Conservation (phyloP, 2,113 vertebrate genomes). For the Oncorhynchus tshawytscha region DNA sequence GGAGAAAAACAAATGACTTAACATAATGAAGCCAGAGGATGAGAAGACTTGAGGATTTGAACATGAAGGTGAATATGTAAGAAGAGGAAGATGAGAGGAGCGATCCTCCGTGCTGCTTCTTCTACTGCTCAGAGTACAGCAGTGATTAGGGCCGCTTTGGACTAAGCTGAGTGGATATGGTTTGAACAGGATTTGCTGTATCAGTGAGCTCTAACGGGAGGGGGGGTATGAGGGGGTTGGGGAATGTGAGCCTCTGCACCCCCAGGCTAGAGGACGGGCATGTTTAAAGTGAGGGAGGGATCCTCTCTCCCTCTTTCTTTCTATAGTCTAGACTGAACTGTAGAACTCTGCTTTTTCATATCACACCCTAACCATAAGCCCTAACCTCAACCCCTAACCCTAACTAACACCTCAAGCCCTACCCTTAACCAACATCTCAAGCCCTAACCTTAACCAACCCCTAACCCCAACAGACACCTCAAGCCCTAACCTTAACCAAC, state of each 20-base stretch:
- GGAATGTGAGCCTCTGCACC: background rate
- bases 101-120: conserved; percentile 61
- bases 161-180: conserved; percentile 18
- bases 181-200: conserved; percentile 47
- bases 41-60: background rate
- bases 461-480: too few species aligned
- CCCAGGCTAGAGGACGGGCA: conserved; percentile 5
- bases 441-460: too few species aligned
- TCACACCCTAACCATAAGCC: conserved; percentile 18
- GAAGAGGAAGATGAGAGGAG: conserved; percentile 11
- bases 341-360: conserved; percentile 46
- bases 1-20: conserved; percentile 12
- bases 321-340: conserved; percentile 44
- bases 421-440: too few species aligned
- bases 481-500: too few species aligned
- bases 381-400: background rate
- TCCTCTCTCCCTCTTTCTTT: conserved; percentile 4
- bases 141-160: conserved; percentile 18
- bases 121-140: conserved; percentile 55
- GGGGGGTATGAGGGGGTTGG: conserved; percentile 15
- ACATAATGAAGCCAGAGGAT: conserved; percentile 26
- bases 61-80: background rate
- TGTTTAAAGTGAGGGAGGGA: conserved; percentile 5
- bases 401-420: too few species aligned
- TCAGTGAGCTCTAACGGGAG: conserved; percentile 35